phyloP scores from a whole-genome alignment of 2,888 invertebrate species.

The Lordiphosa fenestrarum region DNA sequence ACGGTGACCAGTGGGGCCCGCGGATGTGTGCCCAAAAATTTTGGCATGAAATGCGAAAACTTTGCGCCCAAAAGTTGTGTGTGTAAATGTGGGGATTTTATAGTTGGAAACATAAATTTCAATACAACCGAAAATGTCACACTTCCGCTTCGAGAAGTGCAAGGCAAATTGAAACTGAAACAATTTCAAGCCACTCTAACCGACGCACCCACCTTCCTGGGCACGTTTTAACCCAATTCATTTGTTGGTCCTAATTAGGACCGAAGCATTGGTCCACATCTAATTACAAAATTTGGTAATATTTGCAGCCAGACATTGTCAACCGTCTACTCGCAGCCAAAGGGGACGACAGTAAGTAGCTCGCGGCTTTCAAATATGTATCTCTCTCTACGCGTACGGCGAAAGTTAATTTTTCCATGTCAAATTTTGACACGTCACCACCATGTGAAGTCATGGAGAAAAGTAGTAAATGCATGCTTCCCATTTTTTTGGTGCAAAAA shows the following conservation, averaged over 20 bases:
- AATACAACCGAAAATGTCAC: constrained; percentile 62
- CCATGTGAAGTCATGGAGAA: constrained; percentile 13
- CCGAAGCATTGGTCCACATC: constrained; percentile 48
- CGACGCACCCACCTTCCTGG: constrained; percentile 25
- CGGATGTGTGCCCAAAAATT: constrained; percentile 45
- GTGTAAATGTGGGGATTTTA: constrained; percentile 51
- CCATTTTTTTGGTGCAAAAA: constrained; percentile 4
- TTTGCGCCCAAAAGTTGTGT: constrained; percentile 43
- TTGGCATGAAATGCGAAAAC: constrained; percentile 50
- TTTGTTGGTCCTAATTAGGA: constrained; percentile 65
- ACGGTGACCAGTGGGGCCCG: constrained; percentile 40
- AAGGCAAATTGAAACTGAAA: constrained; percentile 61
- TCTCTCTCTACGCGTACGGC: constrained; percentile 18
- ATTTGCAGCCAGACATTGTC: constrained; percentile 12
- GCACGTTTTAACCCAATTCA: constrained; percentile 70
- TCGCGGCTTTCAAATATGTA: constrained; percentile 39
- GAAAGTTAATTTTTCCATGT: constrained; percentile 53
- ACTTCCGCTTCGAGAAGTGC: constrained; percentile 53
- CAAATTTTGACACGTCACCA: constrained; percentile 45
- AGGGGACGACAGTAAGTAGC: constrained; percentile 12
- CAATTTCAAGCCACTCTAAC: constrained; percentile 47
- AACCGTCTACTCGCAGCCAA: too few relatives aligned
- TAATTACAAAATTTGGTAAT: constrained; percentile 55
- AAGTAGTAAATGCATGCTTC: constrained; percentile 11
- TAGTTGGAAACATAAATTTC: constrained; percentile 71